These are phyloP conservation scores for Aegypius monachus DNA, from an alignment of 2,113 vertebrate species.

Conservation along the genomic window DNA sequence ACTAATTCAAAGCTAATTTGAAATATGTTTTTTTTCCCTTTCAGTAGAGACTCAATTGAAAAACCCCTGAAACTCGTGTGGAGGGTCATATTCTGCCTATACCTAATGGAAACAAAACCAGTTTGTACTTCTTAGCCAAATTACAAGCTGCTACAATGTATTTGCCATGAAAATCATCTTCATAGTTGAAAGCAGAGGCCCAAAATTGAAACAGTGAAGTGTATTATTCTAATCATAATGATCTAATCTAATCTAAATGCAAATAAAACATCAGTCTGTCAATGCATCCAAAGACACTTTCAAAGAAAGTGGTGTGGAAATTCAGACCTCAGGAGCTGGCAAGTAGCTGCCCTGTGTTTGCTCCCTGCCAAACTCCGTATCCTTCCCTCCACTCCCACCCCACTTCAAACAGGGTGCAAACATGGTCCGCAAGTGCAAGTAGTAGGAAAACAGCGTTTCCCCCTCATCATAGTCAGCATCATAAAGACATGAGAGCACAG, in stretches of 20 bases:
- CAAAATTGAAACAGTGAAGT: not conserved
- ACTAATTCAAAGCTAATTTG: not conserved
- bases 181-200: not conserved
- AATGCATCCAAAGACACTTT: not conserved
- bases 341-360: not conserved
- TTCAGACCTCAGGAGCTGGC: not conserved
- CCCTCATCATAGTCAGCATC: not conserved
- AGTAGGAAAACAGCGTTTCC: not conserved
- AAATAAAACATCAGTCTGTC: not conserved
- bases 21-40: not conserved
- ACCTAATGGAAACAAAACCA: not conserved
- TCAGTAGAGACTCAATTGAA: not conserved
- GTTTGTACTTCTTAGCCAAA: not conserved
- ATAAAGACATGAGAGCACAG: fast-evolving
- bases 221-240: not conserved
- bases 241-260: not conserved
- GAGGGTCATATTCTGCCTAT: not conserved
- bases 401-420: not conserved
- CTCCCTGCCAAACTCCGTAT: not conserved
- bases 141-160: not conserved
- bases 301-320: not conserved
- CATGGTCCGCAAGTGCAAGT: fast-evolving
- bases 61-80: not conserved
- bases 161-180: not conserved
- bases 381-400: not conserved